A percentile compares a stretch with the other conserved stretches of the same genome.
Conservation (phyloP, 2,888 invertebrate genomes). For the Drosophila diplacantha region DNA sequence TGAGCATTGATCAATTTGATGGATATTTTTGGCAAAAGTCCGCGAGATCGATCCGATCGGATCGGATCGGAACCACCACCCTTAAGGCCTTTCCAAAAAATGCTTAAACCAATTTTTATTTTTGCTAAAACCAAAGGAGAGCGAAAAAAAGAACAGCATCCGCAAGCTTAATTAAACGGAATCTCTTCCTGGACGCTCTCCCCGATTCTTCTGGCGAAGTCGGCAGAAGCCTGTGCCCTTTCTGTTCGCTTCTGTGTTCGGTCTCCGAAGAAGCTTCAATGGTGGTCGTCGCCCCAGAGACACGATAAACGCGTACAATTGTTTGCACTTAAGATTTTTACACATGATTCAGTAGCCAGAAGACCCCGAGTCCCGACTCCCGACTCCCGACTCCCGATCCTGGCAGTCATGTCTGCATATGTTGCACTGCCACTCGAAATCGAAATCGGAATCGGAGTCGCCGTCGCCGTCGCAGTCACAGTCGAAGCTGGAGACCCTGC, state of each 20-base stretch:
- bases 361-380: constrained; percentile 27
- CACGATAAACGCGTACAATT: constrained; percentile 77
- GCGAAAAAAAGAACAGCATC: constrained; percentile 10
- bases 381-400: constrained; percentile 52
- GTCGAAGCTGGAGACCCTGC: constrained; percentile 11
- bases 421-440: constrained; percentile 48
- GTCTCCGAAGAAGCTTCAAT: constrained; percentile 53
- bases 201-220: constrained; percentile 10
- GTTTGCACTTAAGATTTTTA: constrained; percentile 79
- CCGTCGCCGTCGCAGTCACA: background rate
- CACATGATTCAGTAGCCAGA: constrained; percentile 76
- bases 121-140: constrained; percentile 28
- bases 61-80: constrained; percentile 37
- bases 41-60: constrained; percentile 42
- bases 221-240: constrained; percentile 7
- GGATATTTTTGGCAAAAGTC: constrained; percentile 57
- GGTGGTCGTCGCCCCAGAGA: constrained; percentile 75
- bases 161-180: constrained; percentile 69
- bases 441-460: constrained; percentile 26
- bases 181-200: constrained; percentile 50
- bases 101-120: constrained; percentile 69
- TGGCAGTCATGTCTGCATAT: constrained; percentile 73
- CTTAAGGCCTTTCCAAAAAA: constrained; percentile 70
- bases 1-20: constrained; percentile 75
- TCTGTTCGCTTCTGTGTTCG: constrained; percentile 22